Conservation (phyloP, 2,113 vertebrate species). For the Sander lucioperca region DNA sequence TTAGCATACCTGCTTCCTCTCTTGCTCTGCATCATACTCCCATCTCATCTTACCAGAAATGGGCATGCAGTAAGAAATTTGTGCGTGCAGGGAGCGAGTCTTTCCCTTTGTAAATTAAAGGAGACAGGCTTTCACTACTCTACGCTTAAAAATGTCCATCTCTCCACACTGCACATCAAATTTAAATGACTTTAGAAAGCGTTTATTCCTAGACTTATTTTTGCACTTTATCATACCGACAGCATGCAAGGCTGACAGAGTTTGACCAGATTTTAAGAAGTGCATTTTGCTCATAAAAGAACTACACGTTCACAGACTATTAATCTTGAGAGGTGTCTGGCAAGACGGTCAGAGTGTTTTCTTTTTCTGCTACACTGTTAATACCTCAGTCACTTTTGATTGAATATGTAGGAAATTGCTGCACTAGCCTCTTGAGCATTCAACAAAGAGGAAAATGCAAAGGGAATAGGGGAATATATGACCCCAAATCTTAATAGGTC, state of each 20-base stretch:
- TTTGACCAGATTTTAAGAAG: conserved; percentile 30
- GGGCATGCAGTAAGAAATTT: conserved; percentile 8
- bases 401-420: conserved; percentile 66
- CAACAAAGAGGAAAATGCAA: conserved; percentile 42
- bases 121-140: conserved; percentile 34
- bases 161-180: conserved; percentile 31
- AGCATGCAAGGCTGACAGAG: conserved; percentile 9
- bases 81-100: conserved; percentile 14
- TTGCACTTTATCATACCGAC: conserved; percentile 34
- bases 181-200: conserved; percentile 41
- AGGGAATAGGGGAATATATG: conserved; percentile 27
- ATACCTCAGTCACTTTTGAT: conserved; percentile 52
- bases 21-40: conserved; percentile 1
- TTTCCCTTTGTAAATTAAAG: conserved; percentile 60
- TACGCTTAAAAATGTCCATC: conserved; percentile 35
- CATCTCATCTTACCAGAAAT: conserved; percentile 47
- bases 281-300: conserved; percentile 23
- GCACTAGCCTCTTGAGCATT: conserved; percentile 54
- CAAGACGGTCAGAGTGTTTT: conserved; percentile 31
- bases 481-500: conserved; percentile 44
- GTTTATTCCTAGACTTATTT: conserved; percentile 20
- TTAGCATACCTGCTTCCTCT: conserved; percentile 36
- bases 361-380: conserved; percentile 34
- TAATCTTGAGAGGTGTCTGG: conserved; percentile 30
- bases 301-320: conserved; percentile 23